Evolutionary conservation across 2,797 vertebrate species (phyloP).

Genomic region (Tympanoctomys barrerae): DNA sequence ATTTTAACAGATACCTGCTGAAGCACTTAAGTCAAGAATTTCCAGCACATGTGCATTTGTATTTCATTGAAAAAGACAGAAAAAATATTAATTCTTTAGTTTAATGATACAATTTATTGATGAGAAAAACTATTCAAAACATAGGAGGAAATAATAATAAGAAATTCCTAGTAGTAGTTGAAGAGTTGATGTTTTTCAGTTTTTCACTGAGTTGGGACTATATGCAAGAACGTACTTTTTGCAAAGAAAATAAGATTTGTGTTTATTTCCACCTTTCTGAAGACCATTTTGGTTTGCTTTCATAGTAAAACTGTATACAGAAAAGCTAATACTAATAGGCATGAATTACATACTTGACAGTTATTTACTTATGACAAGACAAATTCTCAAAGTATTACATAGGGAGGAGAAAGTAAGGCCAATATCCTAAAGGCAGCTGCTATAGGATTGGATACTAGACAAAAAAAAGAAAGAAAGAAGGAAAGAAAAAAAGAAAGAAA

Average conservation of each 20-base stretch:
- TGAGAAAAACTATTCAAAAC: slow-evolving; percentile 6
- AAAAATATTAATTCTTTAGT: slow-evolving; percentile 6
- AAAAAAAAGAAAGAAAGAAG: background rate
- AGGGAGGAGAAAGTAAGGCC: background rate
- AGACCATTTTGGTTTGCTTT: slow-evolving; percentile 27
- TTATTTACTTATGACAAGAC: slow-evolving; percentile 3
- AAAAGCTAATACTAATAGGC: slow-evolving; percentile 23
- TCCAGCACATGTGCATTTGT: background rate
- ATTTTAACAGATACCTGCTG: background rate
- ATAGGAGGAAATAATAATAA: background rate
- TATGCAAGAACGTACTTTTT: background rate
- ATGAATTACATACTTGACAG: background rate
- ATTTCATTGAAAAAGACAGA: slow-evolving; percentile 36
- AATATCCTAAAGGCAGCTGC: background rate
- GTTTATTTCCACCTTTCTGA: background rate
- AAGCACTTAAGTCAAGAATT: slow-evolving; percentile 20
- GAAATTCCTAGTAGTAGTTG: background rate
- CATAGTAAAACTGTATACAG: background rate
- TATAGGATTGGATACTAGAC: background rate
- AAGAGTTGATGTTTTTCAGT: background rate
- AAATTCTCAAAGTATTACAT: background rate
- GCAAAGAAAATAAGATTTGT: slow-evolving; percentile 34
- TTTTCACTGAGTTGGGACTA: background rate
- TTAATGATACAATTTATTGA: slow-evolving; percentile 28
- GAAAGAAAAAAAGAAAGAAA: too few relatives aligned